A percentile compares a stretch with the other conserved stretches of the same genome.
Evolutionary conservation across 2,113 vertebrate species (phyloP).

Genomic region (Nycticebus coucang): DNA sequence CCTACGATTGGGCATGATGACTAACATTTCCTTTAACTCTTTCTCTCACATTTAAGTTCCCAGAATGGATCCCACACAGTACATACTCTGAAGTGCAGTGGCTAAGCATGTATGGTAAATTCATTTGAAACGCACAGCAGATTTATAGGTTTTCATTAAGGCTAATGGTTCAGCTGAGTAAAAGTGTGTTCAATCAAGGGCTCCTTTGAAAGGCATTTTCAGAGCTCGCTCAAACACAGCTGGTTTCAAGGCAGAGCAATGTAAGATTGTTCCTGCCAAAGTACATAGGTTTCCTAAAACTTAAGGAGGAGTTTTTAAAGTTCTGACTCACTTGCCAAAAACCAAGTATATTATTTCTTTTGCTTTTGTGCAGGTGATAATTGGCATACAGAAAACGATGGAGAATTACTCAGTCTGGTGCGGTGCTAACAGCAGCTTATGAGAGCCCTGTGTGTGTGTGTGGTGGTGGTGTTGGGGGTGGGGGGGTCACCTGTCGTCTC

Average conservation of each 20-base stretch:
- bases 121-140: conserved; percentile 30
- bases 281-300: conserved; percentile 28
- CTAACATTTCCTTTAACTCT: conserved; percentile 1
- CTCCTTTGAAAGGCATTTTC: conserved; percentile 36
- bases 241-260: conserved; percentile 29
- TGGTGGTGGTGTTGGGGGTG: neutral
- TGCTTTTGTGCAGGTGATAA: conserved; percentile 8
- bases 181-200: conserved; percentile 35
- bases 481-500: neutral
- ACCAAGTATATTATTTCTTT: conserved; percentile 37
- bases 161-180: conserved; percentile 37
- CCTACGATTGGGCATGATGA: neutral
- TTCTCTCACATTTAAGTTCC: conserved; percentile 41
- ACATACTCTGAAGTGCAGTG: neutral
- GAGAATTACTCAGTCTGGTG: neutral
- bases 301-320: conserved; percentile 12
- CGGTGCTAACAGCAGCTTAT: neutral
- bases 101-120: conserved; percentile 12
- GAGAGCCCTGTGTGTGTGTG: neutral
- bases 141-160: conserved; percentile 63
- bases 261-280: conserved; percentile 32
- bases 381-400: neutral
- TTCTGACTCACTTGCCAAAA: conserved; percentile 22
- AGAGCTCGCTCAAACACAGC: conserved; percentile 38
- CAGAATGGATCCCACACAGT: neutral